Base-by-base conservation (phyloP, 2,797 vertebrate species). In the Mus spretus region DNA sequence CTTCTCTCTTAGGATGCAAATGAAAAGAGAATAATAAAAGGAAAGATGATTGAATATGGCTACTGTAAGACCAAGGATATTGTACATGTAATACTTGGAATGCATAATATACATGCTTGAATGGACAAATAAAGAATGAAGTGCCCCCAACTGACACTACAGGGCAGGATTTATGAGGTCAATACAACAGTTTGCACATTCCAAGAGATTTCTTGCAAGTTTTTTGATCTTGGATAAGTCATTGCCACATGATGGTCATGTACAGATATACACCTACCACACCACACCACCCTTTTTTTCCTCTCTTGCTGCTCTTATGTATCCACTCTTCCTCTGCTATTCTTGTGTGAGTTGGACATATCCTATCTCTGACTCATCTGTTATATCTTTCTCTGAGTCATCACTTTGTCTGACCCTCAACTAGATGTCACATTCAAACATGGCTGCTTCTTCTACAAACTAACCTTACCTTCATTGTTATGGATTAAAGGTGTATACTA, bases 131-230 rank as follows among this genome's bases (percentile, higher is more conserved):
- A 81, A 75, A 59, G 37, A 55, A 85, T 53, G 70, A 10, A 40
- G 3, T 59, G 24, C 50, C 9, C 34, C 3, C 37, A 79, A 86
- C 89, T 24, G 57, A 95, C 10, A 79, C 34, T 55, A 72, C 47
- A n/a, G 20, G 57, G 24, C 11, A 94, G 90, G 28, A 8, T 4
- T 94, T 61, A 50, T 86, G 50, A 67, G 95, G 28, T 81, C 63
- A 90, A 81, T 74, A 87, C n/a, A 79, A 93, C n/a, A 20, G 34
- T 92, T 95, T 95, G 80, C 31, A 80, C 37, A 87, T 85, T 96
- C 28, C 22, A 83, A 91, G 55, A 87, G 14, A 13, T 67, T 95
- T 40, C n/a, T 85, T 88, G 31, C 13, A 89, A 83, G 4, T 65
- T 89, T 91, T 79, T 67, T 80, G 34, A 79, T 55, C 9, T 88